Base-by-base conservation (phyloP, 2,888 invertebrate species). In the Bombylius major region DNA sequence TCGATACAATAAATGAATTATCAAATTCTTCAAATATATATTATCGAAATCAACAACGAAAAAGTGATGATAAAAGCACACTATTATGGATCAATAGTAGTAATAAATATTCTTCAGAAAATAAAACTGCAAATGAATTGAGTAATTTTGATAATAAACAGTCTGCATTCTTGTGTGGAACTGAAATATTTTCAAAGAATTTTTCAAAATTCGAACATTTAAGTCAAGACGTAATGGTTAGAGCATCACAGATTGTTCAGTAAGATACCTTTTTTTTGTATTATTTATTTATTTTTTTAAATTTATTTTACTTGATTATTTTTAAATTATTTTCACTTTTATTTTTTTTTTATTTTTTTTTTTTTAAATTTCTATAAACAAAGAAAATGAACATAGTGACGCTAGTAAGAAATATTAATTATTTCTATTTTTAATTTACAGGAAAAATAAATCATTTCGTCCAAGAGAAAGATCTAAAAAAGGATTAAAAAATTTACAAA, bases 371-470 rank as follows among this genome's bases (percentile, higher is more conserved):
- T 34, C 34, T 3, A 36, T 36, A 7, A 7, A 36, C 8, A 3
- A 36, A 36, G 8, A 36, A 36, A 36, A 7, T 36, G 5, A 7
- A 36, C 5, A 36, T 7, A 36, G 5, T 7, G 8, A 36, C 1
- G 5, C 3, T 36, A 36, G 8, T 7, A 7, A 36, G 4, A 7
- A 36, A 8, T 7, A 36, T 36, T 36, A 7, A 7, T 5, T 7
- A 36, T 7, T 59, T 56, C 54, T 59, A 60, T 53, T 63, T 58
- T 58, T 56, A 56, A 59, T 62, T 63, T 65, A 64, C 78, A 92
- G 92, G 85, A 92, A 91, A 78, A 91, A 89, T 79, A 91, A 92
- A 76, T 91, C 91, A 59, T 91, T 90, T 77, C 82, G 90, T 65
- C 89, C 91, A n/a, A 80, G 89, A 55, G 86, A 89, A 72, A 79